These are phyloP conservation scores for Caenorhabditis imperialis DNA, from an alignment of 2,888 invertebrate genomes.

Conservation along the genomic window DNA sequence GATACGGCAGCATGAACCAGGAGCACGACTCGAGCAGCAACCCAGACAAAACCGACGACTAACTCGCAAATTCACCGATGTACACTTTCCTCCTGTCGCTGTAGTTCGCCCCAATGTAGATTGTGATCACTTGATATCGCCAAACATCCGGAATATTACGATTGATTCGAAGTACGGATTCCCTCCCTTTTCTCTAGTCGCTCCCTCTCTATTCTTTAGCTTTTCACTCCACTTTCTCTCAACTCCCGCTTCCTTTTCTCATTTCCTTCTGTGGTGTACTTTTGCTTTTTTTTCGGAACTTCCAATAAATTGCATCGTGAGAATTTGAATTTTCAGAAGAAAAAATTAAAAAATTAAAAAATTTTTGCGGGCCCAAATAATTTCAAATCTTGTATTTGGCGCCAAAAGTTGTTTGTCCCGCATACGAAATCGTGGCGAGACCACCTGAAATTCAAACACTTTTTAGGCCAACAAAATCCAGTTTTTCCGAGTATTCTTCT, in stretches of 20 bases:
- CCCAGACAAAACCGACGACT: conserved; percentile 22
- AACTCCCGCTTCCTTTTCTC: background rate
- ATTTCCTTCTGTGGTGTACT: background rate
- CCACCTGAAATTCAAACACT: too few relatives aligned
- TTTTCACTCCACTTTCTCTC: too few relatives aligned
- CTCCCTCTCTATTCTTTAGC: conserved; percentile 14
- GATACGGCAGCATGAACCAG: conserved; percentile 64
- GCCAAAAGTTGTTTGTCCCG: too few relatives aligned
- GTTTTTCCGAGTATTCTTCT: background rate
- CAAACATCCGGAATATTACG: conserved; percentile 23
- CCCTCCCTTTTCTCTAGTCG: too few relatives aligned
- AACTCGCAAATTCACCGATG: background rate
- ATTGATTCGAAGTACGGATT: conserved; percentile 30
- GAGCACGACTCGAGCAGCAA: conserved; percentile 38
- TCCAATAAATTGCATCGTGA: background rate
- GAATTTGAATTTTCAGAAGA: too few relatives aligned
- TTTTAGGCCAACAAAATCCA: background rate
- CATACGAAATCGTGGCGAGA: too few relatives aligned
- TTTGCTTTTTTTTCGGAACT: background rate
- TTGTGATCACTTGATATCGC: conserved; percentile 45
- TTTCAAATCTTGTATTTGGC: background rate
- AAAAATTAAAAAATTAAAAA: too few relatives aligned
- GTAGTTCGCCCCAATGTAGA: conserved; percentile 18
- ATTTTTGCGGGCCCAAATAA: too few relatives aligned
- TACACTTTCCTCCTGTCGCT: background rate